Percentiles rank a stretch among this genome's conserved stretches.
Conservation (phyloP, 2,888 invertebrate species). For the Rotaria socialis region DNA sequence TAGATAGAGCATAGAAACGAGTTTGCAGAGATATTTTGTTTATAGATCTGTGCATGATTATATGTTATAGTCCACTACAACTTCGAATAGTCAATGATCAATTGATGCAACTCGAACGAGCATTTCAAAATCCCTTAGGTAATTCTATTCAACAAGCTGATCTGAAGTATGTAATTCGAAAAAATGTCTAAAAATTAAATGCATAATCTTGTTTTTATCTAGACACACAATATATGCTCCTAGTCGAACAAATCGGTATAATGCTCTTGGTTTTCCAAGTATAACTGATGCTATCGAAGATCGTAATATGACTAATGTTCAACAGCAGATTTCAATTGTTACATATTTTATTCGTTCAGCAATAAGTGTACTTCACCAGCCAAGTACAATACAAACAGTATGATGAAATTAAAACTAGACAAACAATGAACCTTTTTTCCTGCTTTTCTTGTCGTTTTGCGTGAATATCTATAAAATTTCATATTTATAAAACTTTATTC, state of each 20-base stretch:
- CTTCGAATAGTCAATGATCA: constrained; percentile 24
- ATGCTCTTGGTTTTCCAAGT: not conserved
- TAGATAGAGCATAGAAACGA: no score
- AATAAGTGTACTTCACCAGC: not conserved
- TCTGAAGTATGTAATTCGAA: not conserved
- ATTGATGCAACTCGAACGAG: constrained; percentile 6
- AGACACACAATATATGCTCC: constrained; percentile 16
- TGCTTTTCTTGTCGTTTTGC: not conserved
- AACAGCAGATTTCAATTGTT: not conserved
- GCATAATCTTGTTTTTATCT: not conserved
- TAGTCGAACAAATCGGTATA: constrained; percentile 12
- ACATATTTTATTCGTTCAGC: constrained; percentile 6
- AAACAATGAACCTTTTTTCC: not conserved
- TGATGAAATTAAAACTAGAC: not conserved
- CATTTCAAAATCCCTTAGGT: constrained; percentile 5
- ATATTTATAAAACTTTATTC: no score
- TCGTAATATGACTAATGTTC: not conserved
- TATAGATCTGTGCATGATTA: not conserved
- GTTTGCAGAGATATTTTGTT: no score
- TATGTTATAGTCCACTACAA: not conserved
- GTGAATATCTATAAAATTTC: no score
- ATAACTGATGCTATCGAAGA: constrained; percentile 18
- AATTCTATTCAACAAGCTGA: not conserved
- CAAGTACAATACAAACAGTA: not conserved
- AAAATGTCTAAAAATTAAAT: not conserved